phyloP scores from a whole-genome alignment of 2,113 vertebrate genomes.

The Melanocharis versteri region DNA sequence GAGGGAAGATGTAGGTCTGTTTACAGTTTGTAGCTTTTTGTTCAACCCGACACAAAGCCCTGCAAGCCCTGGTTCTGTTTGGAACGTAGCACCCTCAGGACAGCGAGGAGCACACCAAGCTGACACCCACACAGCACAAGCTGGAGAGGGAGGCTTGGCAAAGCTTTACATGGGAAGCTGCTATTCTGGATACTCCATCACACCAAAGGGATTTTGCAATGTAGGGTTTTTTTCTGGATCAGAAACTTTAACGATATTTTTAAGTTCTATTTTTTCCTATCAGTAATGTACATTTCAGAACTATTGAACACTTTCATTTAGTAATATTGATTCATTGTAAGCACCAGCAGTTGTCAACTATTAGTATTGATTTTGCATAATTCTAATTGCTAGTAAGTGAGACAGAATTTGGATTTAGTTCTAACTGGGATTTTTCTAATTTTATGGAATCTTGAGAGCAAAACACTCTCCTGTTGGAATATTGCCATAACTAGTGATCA shows the following conservation, averaged over 20 bases:
- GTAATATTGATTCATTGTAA: background rate
- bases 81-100: background rate
- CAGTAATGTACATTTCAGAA: background rate
- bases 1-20: background rate
- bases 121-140: slow-evolving; percentile 18
- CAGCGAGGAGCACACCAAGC: background rate
- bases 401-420: background rate
- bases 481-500: background rate
- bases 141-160: background rate
- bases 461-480: background rate
- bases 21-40: background rate
- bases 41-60: background rate
- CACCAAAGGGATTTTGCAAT: background rate
- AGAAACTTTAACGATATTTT: background rate
- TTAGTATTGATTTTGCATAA: background rate
- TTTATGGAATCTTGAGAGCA: background rate
- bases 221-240: background rate
- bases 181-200: slow-evolving; percentile 9
- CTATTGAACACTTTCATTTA: background rate
- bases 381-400: background rate
- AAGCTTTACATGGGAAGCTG: slow-evolving; percentile 18
- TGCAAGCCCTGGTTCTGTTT: background rate
- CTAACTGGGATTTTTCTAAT: background rate
- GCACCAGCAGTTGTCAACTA: background rate
- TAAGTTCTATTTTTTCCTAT: background rate